phyloP scores from a whole-genome alignment of 2,797 vertebrate genomes.

The Okamejei kenojei region DNA sequence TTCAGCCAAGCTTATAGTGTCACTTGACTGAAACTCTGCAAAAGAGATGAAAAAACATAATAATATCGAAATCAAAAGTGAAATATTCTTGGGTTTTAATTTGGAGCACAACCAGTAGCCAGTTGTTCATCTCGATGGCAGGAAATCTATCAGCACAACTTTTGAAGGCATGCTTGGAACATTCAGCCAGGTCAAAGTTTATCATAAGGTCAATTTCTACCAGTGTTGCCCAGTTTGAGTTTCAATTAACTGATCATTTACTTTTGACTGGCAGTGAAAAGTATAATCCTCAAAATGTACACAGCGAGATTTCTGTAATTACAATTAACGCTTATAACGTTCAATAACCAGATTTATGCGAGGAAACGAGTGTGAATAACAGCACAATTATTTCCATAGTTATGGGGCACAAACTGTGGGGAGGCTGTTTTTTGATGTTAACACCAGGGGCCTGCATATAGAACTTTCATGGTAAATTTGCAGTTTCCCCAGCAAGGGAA shows the following conservation, averaged over 20 bases:
- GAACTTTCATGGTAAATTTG: conserved; percentile 37
- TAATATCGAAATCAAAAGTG: not conserved
- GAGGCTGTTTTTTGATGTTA: conserved; percentile 27
- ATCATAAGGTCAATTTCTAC: conserved; percentile 70
- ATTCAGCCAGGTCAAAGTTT: conserved; percentile 75
- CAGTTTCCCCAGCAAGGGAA: conserved; percentile 27
- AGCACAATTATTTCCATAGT: conserved; percentile 18
- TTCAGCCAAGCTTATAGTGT: not conserved
- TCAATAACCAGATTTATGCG: conserved; percentile 27
- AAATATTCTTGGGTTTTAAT: not conserved
- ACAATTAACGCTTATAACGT: not conserved
- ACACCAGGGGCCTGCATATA: conserved; percentile 21
- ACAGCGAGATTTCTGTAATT: not conserved
- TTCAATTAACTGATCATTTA: conserved; percentile 29
- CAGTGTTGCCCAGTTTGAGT: conserved; percentile 29
- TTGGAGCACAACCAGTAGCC: conserved; percentile 50
- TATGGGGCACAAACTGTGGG: not conserved
- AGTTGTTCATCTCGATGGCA: conserved; percentile 55
- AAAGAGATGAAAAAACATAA: not conserved
- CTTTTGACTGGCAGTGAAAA: conserved; percentile 14
- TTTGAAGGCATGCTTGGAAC: conserved; percentile 61
- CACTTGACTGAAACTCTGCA: not conserved
- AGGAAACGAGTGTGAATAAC: not conserved
- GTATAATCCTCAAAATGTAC: not conserved
- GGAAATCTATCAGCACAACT: conserved; percentile 41